These are phyloP conservation scores for Andricus curvator DNA, from an alignment of 2,888 invertebrate species.

Conservation along the genomic window DNA sequence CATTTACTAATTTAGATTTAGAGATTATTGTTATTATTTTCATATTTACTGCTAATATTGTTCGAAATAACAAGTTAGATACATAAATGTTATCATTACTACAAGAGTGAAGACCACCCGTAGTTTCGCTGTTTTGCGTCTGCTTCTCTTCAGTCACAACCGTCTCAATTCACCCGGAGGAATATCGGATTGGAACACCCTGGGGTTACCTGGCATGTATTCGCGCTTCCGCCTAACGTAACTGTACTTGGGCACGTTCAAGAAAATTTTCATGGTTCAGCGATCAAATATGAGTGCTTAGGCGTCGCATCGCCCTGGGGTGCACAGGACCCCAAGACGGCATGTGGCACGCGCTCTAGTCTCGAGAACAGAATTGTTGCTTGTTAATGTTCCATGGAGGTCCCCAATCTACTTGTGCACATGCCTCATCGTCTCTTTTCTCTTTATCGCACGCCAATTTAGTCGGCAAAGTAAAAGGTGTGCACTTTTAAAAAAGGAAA, in stretches of 20 bases:
- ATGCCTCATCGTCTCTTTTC: slow-evolving; percentile 35
- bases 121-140: background rate
- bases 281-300: slow-evolving; percentile 52
- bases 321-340: slow-evolving; percentile 48
- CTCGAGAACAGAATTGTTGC: slow-evolving; percentile 50
- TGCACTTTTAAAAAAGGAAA: slow-evolving; percentile 44
- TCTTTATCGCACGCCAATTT: slow-evolving; percentile 30
- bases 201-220: slow-evolving; percentile 47
- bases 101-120: background rate
- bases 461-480: slow-evolving; percentile 45
- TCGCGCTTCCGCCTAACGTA: slow-evolving; percentile 45
- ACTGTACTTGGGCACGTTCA: slow-evolving; percentile 36
- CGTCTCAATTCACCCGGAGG: background rate
- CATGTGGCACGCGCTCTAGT: slow-evolving; percentile 55
- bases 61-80: background rate
- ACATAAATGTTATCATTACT: background rate
- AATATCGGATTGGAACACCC: slow-evolving; percentile 36
- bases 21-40: too few relatives aligned
- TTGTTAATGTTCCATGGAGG: slow-evolving; percentile 31
- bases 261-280: slow-evolving; percentile 54
- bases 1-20: too few relatives aligned
- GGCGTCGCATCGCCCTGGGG: slow-evolving; percentile 50
- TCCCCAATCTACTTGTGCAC: slow-evolving; percentile 20
- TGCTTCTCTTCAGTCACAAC: background rate
- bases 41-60: too few relatives aligned